A percentile compares a stretch with the other conserved stretches of the same genome.
Conservation (phyloP, 2,888 invertebrate species). For the Orthosia incerta region DNA sequence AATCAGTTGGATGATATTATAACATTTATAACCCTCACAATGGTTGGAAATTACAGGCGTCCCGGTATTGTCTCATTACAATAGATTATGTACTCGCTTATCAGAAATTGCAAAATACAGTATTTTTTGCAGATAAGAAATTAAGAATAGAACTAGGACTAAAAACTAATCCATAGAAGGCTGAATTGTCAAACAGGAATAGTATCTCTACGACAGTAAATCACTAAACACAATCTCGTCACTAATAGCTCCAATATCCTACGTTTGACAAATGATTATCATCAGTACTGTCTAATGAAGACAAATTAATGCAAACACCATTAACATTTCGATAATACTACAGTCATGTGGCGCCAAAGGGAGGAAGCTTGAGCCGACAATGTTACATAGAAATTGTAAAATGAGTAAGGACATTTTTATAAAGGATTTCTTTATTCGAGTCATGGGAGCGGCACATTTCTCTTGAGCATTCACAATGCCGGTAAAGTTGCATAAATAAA, state of each 20-base stretch:
- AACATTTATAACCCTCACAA: constrained; percentile 16
- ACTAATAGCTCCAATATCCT: constrained; percentile 47
- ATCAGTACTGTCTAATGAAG: constrained; percentile 58
- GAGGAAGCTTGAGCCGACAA: constrained; percentile 58
- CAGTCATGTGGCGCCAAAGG: constrained; percentile 28
- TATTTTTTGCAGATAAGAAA: background rate
- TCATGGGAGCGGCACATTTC: constrained; percentile 73
- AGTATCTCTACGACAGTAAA: constrained; percentile 33
- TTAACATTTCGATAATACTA: constrained; percentile 60
- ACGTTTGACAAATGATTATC: constrained; percentile 53
- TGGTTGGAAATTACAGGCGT: constrained; percentile 1
- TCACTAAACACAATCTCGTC: constrained; percentile 42
- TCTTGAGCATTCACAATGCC: constrained; percentile 75
- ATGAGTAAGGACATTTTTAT: constrained; percentile 73
- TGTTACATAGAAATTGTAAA: constrained; percentile 71
- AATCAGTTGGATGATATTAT: constrained; percentile 28
- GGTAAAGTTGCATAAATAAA: constrained; percentile 84
- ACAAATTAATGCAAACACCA: constrained; percentile 51
- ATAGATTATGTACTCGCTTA: constrained; percentile 1
- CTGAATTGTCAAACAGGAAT: constrained; percentile 16
- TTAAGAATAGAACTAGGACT: background rate
- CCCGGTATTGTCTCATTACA: constrained; percentile 1
- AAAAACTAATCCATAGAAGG: constrained; percentile 1
- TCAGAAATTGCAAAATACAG: constrained; percentile 9
- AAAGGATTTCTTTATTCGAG: constrained; percentile 71